Conservation (phyloP, 2,797 vertebrate genomes). For the Argyrosomus regius region DNA sequence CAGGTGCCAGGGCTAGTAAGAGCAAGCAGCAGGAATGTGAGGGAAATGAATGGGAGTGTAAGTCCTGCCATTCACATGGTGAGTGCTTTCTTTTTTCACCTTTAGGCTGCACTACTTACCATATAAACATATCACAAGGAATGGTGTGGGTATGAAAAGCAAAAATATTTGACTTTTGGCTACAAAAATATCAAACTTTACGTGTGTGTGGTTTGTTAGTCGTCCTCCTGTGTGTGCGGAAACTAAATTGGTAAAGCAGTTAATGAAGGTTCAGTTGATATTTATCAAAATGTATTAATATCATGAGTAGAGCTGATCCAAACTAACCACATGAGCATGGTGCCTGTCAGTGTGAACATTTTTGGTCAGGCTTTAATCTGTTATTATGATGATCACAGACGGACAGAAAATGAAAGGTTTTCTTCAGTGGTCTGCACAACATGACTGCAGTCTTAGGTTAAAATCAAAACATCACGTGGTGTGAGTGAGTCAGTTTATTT, state of each 20-base stretch:
- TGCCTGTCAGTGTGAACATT: conserved; percentile 30
- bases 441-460: conserved; percentile 45
- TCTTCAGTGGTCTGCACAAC: conserved; percentile 59
- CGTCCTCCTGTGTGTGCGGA: not conserved
- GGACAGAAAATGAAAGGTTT: conserved; percentile 58
- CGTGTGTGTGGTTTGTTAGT: conserved; percentile 11
- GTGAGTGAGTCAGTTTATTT: conserved; percentile 58
- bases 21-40: conserved; percentile 85
- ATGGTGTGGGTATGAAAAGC: conserved; percentile 31
- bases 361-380: conserved; percentile 38
- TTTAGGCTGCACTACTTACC: conserved; percentile 58
- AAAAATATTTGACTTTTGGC: conserved; percentile 20
- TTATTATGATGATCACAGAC: conserved; percentile 42
- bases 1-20: conserved; percentile 84
- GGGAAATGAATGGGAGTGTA: conserved; percentile 84
- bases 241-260: not conserved
- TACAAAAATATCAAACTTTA: conserved; percentile 23
- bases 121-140: conserved; percentile 54
- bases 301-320: conserved; percentile 17
- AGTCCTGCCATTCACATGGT: conserved; percentile 84
- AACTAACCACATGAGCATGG: conserved; percentile 31
- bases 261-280: conserved; percentile 9
- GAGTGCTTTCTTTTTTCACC: conserved; percentile 77
- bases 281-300: conserved; percentile 16
- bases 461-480: conserved; percentile 67